Evolutionary conservation across 2,797 vertebrate genomes (phyloP).

Genomic region (Neomorphus geoffroyi): DNA sequence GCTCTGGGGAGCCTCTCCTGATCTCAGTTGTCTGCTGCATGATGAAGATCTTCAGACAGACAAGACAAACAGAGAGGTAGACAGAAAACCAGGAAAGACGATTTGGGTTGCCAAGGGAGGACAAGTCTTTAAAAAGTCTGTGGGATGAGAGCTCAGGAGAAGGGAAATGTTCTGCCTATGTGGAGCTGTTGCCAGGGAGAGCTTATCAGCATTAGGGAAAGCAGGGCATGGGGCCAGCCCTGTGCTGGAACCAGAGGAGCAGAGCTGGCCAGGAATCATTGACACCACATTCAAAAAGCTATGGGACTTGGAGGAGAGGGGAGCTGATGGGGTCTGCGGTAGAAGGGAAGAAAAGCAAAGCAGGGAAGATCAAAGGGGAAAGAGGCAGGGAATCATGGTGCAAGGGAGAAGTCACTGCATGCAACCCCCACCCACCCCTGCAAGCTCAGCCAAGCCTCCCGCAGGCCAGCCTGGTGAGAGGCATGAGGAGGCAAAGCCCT

Average conservation of each 20-base stretch:
- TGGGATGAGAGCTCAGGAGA: not conserved
- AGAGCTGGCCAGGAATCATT: not conserved
- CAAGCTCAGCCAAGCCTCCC: not conserved
- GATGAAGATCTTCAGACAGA: not conserved
- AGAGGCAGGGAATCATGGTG: not conserved
- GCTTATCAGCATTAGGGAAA: not conserved
- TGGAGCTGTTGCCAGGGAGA: not conserved
- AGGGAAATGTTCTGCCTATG: not conserved
- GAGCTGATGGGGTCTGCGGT: not conserved
- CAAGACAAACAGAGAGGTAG: not conserved
- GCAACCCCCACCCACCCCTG: too few relatives aligned
- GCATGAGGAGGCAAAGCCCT: not conserved
- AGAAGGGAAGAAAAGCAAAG: not conserved
- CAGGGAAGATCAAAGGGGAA: not conserved
- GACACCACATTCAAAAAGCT: not conserved
- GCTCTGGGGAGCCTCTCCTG: not conserved
- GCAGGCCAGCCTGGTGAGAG: not conserved
- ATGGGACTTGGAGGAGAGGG: fast-evolving
- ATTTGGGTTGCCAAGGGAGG: not conserved
- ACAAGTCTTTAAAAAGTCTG: not conserved
- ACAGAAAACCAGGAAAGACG: not conserved
- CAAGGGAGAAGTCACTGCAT: not conserved
- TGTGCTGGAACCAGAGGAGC: not conserved
- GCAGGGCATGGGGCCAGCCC: not conserved
- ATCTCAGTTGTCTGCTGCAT: not conserved